phyloP scores from a whole-genome alignment of 1,140 invertebrate species.

The Archivesica marissinica region DNA sequence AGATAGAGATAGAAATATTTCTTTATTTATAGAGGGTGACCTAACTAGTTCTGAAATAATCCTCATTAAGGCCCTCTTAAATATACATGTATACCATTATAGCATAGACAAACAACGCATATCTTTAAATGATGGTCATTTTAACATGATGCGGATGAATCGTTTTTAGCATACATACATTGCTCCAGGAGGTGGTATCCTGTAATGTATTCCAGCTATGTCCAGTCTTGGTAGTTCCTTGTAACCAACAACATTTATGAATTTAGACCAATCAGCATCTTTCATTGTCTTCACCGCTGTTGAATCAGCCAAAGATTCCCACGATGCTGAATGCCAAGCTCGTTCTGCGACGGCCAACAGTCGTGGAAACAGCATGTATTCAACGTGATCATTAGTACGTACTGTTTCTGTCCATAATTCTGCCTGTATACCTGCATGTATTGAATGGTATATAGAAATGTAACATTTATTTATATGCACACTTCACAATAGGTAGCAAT shows the following conservation, averaged over 20 bases:
- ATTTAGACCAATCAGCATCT: constrained; percentile 75
- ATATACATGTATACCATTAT: too few species aligned
- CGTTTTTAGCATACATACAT: too few species aligned
- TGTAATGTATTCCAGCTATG: constrained; percentile 71
- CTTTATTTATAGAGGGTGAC: too few species aligned
- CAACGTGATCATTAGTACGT: constrained; percentile 68
- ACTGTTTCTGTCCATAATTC: constrained; percentile 77
- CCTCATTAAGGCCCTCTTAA: too few species aligned
- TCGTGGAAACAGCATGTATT: constrained; percentile 79
- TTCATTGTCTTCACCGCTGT: constrained; percentile 28
- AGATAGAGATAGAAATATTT: too few species aligned
- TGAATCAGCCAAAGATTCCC: constrained; percentile 69
- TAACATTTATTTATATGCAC: too few species aligned
- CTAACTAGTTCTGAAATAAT: too few species aligned
- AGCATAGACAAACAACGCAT: too few species aligned
- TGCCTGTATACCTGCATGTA: constrained; percentile 78
- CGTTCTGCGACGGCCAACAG: constrained; percentile 79
- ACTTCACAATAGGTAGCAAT: too few species aligned
- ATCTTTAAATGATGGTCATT: too few species aligned
- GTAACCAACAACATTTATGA: constrained; percentile 75
- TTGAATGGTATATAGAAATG: too few species aligned
- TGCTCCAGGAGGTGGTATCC: constrained; percentile 78
- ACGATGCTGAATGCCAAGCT: constrained; percentile 79
- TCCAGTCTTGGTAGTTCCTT: constrained; percentile 76
- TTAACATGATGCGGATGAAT: too few species aligned